Conservation (phyloP, 2,113 vertebrate species). For the Halcyon senegalensis region DNA sequence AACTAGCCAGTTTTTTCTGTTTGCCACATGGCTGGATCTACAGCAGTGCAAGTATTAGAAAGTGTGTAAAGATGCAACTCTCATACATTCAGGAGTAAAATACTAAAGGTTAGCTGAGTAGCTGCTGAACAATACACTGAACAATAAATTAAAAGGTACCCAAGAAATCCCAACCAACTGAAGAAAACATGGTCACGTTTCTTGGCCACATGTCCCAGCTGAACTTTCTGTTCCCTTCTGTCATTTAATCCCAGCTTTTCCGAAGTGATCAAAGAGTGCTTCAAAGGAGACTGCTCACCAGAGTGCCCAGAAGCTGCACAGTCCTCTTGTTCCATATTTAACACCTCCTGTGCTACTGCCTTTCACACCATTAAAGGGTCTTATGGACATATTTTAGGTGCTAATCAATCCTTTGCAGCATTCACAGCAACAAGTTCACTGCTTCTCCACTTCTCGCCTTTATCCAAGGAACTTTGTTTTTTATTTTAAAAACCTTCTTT, state of each 20-base stretch:
- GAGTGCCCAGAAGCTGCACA: neutral
- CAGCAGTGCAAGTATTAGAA: neutral
- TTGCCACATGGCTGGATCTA: neutral
- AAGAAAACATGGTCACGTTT: constrained; percentile 8
- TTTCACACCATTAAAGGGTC: neutral
- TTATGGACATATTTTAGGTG: neutral
- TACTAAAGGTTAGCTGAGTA: neutral
- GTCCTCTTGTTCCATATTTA: constrained; percentile 8
- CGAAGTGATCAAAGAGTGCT: neutral
- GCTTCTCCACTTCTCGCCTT: neutral
- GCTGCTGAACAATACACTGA: neutral
- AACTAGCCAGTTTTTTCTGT: neutral
- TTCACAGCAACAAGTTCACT: neutral
- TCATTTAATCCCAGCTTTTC: constrained; percentile 35
- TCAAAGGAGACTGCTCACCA: neutral
- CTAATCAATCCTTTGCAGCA: neutral
- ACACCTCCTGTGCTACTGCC: neutral
- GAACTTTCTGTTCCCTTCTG: constrained; percentile 33
- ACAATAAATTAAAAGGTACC: neutral
- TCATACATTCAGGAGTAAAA: neutral
- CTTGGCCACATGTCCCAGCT: neutral
- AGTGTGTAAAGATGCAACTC: neutral
- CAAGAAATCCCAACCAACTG: neutral
- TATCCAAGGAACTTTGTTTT: neutral
- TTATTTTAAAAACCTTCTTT: neutral